Base-by-base conservation (phyloP, 2,797 vertebrate genomes). In the Okamejei kenojei region DNA sequence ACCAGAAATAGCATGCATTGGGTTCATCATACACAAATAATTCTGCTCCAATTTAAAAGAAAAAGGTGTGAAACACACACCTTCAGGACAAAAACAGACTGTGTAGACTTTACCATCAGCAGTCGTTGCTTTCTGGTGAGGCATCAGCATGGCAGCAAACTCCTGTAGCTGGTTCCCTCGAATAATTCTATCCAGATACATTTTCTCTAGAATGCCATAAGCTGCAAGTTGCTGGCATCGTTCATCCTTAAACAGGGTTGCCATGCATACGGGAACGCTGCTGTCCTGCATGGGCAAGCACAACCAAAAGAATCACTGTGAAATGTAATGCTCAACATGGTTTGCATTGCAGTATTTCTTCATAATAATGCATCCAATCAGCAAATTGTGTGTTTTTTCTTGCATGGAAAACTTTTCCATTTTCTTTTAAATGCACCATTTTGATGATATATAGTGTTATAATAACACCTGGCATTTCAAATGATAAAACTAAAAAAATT, bases 211-310 rank as follows among this genome's bases (percentile, higher is more conserved):
- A 93, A 99, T 99, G 10, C 98, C 98, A 63, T 99, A 99, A 38
- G 99, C 98, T 23, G 98, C 97, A 93, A 99, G 98, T 95, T 99
- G 99, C 95, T 99, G 99, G 95, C 99, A 99, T 93, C 99, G 97
- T 95, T 99, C 99, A 79, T 99, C 99, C 94, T 99, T 99, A 94
- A 99, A 99, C n/a, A 99, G 97, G 0, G 99, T 99, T 93, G 99
- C 98, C 93, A 99, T n/a, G 95, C 99, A 99, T 99, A n/a, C 98
- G 97, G 93, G 99, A 99, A 35, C 99, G 98, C 95, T 99, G 99
- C 94, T 99, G 99, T 93, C 99, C 99, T 99, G 93, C 38, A 93
- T n/a, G 79, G 93, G 95, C 93, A 15, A 93, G 93, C 7, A 94
- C 93, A 17, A 94, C 93, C 79, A 93, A 65, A 45, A 93, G 77